A percentile compares a stretch with the other conserved stretches of the same genome.
Evolutionary conservation across 1,140 invertebrate species (phyloP).

Genomic region (Drosophila cardini): DNA sequence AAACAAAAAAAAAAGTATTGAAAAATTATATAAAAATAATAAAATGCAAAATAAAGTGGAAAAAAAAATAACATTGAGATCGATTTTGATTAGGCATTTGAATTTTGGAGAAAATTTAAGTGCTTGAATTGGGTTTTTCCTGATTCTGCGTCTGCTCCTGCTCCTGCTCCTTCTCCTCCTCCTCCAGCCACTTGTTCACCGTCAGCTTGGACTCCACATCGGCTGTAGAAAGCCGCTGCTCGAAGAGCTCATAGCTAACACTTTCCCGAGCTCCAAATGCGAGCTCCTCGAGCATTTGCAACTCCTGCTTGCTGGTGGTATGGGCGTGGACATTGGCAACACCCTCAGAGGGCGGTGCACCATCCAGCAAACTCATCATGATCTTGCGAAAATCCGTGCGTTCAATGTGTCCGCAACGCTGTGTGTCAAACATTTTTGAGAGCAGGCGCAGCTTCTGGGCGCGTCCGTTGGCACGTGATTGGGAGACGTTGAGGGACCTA

Average conservation of each 20-base stretch:
- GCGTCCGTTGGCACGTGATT: slow-evolving; percentile 5
- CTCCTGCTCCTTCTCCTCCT: background rate
- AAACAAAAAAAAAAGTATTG: slow-evolving; percentile 7
- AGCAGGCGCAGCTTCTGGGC: slow-evolving; percentile 50
- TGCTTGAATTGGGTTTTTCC: background rate
- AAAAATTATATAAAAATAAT: slow-evolving; percentile 14
- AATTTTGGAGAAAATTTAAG: background rate
- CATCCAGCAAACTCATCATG: slow-evolving; percentile 29
- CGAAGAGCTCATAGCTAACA: slow-evolving; percentile 47
- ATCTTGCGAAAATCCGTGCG: slow-evolving; percentile 44
- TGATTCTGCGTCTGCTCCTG: background rate
- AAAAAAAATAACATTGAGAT: slow-evolving; percentile 15
- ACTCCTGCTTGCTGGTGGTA: slow-evolving; percentile 20
- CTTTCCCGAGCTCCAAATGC: slow-evolving; percentile 24
- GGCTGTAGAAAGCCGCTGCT: slow-evolving; percentile 28
- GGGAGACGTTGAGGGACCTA: too few species aligned
- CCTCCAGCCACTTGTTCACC: slow-evolving; percentile 53
- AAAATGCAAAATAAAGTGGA: slow-evolving; percentile 9
- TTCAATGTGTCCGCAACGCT: slow-evolving; percentile 25
- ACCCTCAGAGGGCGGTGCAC: background rate
- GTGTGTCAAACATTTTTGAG: slow-evolving; percentile 50
- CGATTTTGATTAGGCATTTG: slow-evolving; percentile 5
- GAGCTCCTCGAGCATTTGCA: slow-evolving; percentile 46
- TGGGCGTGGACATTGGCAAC: background rate
- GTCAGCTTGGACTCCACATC: slow-evolving; percentile 36